Conservation (phyloP, 2,888 invertebrate genomes). For the Andrena praecox region DNA sequence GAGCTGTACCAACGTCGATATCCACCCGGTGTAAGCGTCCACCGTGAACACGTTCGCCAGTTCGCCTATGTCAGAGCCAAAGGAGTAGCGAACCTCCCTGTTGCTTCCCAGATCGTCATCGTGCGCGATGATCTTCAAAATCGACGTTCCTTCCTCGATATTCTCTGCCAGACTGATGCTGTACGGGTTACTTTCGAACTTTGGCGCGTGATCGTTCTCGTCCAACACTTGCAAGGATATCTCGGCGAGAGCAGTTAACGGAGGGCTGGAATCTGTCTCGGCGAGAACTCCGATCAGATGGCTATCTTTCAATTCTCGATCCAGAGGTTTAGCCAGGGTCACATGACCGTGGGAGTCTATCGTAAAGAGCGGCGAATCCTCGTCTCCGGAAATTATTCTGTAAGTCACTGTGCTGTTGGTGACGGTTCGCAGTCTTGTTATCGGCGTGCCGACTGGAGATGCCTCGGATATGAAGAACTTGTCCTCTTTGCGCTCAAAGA, state of each 20-base stretch:
- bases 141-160: conserved; percentile 91
- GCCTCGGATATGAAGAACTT: conserved; percentile 93
- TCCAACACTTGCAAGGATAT: conserved; percentile 93
- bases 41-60: conserved; percentile 92
- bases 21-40: conserved; percentile 95
- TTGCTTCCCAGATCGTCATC: conserved; percentile 93
- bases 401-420: conserved; percentile 88
- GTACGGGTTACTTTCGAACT: conserved; percentile 94
- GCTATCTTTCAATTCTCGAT: conserved; percentile 90
- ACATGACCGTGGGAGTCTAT: conserved; percentile 91
- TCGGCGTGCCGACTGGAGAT: conserved; percentile 89
- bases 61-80: conserved; percentile 89
- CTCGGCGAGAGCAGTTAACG: conserved; percentile 89
- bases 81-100: conserved; percentile 93
- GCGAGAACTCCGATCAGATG: conserved; percentile 91
- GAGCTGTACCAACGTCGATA: conserved; percentile 90
- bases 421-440: conserved; percentile 89
- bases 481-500: conserved; percentile 90
- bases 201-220: conserved; percentile 95
- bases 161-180: conserved; percentile 93
- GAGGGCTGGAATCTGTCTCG: conserved; percentile 90
- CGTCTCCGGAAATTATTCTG: conserved; percentile 87
- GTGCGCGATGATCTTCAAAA: conserved; percentile 90
- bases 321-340: conserved; percentile 90
- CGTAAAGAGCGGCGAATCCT: conserved; percentile 89